A percentile compares a stretch with the other conserved stretches of the same genome.
Evolutionary conservation across 2,113 vertebrate genomes (phyloP).

Genomic region (Sula dactylatra): DNA sequence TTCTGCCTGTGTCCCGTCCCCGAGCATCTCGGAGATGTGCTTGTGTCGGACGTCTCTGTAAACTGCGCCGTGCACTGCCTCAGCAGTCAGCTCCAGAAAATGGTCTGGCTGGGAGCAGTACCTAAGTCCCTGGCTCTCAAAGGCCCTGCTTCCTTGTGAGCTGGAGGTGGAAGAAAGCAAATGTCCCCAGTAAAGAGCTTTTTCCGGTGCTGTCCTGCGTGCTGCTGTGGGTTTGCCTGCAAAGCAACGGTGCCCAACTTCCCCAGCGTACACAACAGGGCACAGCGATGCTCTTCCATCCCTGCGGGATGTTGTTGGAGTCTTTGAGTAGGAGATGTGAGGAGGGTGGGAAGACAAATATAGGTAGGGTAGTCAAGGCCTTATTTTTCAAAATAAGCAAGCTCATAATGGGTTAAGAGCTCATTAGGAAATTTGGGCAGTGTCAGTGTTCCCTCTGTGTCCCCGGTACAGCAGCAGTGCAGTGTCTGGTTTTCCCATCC

Average conservation of each 20-base stretch:
- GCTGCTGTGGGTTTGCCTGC: background rate
- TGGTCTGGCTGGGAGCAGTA: background rate
- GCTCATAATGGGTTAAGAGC: fast-evolving
- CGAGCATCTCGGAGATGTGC: background rate
- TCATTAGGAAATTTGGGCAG: fast-evolving
- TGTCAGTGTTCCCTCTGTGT: background rate
- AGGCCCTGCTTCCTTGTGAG: background rate
- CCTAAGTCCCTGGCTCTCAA: fast-evolving
- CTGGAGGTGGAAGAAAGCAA: background rate
- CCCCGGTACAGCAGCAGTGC: background rate
- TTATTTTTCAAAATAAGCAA: background rate
- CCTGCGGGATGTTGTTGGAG: background rate
- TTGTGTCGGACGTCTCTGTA: background rate
- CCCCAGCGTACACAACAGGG: fast-evolving
- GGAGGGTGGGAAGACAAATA: background rate
- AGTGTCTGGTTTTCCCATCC: background rate
- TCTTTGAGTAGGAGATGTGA: background rate
- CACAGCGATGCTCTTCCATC: background rate
- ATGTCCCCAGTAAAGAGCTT: background rate
- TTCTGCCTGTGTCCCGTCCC: background rate
- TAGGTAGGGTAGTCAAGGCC: background rate
- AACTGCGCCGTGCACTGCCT: background rate
- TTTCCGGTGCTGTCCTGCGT: background rate
- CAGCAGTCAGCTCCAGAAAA: background rate
- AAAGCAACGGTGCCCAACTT: fast-evolving